Conservation (phyloP, 2,113 vertebrate species). For the Oreamnos americanus region DNA sequence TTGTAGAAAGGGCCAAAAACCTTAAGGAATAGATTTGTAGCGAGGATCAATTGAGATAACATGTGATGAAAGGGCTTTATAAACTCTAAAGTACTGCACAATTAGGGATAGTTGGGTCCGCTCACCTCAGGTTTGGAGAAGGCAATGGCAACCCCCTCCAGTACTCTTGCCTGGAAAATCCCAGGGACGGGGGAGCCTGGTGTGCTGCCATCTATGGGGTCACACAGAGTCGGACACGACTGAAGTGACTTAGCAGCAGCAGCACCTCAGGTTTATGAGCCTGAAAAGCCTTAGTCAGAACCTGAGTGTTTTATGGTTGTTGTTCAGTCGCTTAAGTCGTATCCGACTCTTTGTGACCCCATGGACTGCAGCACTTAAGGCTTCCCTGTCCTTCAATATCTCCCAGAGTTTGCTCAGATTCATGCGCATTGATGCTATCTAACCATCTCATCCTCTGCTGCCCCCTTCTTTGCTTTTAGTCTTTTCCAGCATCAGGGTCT, state of each 20-base stretch:
- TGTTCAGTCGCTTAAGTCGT: background rate
- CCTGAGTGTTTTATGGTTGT: background rate
- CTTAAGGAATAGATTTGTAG: background rate
- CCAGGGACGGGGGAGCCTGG: too few species aligned
- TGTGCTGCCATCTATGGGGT: too few species aligned
- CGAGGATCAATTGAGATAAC: background rate
- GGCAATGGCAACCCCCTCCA: too few species aligned
- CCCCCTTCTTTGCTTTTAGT: background rate
- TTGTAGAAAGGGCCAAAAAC: conserved; percentile 3
- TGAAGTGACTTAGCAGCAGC: too few species aligned
- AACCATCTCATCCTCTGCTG: background rate
- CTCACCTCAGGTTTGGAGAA: background rate
- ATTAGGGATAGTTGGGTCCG: background rate
- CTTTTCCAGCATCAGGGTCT: background rate
- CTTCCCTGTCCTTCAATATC: background rate
- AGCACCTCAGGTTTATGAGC: background rate
- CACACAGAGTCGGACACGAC: too few species aligned
- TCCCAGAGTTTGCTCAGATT: background rate
- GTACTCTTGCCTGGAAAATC: too few species aligned
- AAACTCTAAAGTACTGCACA: background rate
- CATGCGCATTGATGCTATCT: background rate
- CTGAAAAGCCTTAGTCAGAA: background rate
- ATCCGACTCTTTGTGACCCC: background rate
- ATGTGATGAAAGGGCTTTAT: background rate
- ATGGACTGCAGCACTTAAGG: background rate